Base-by-base conservation (phyloP, 1,140 invertebrate genomes). In the Leucophenga varia region DNA sequence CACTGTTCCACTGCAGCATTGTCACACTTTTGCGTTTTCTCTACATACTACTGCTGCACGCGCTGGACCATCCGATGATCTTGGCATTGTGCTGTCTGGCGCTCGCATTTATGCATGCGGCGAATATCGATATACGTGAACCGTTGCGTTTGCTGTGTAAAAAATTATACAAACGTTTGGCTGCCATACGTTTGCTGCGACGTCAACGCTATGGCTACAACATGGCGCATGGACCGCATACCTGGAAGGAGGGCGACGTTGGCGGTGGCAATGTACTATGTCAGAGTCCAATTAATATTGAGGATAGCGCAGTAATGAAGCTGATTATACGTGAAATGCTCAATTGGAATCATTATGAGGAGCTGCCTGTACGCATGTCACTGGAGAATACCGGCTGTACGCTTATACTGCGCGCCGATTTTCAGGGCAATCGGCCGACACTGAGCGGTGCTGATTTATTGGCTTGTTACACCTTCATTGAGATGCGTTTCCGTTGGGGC, bases 401-500 rank as follows among this genome's bases (percentile, higher is more conserved):
- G 4, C 60, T 78, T 36, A 45, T 72, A 16, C 41, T 79, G 0
- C 72, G 75, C 10, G 74, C 71, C 3, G 52, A 61, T 38, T 79
- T 54, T 18, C 51, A 55, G 13, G 61, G 61, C 5, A 63, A 57
- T 36, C 50, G 57, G 4, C 82, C 82, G 0, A 74, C 59, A 1
- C 54, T 84, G 2, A 60, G 64, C 47, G 80, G 81, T 5, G 82
- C 80, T 10, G 67, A 82, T 42, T 47, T 74, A 13, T 47, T 61
- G 12, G 60, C 72, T 14, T 54, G 57, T 9, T 82, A 82, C 38
- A 71, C 77, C 12, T 79, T 83, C 22, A 60, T 78, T 8, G 77
- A 79, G 22, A 49, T 79, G 9, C 59, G 77, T 13, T 82, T 84
- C 38, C 78, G 78, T 14, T 84, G 82, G 82, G 80, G 82, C 17